A percentile compares a stretch with the other conserved stretches of the same genome.
These are phyloP conservation scores for Aulostomus chinensis DNA, from an alignment of 2,797 vertebrate genomes.

Conservation along the genomic window DNA sequence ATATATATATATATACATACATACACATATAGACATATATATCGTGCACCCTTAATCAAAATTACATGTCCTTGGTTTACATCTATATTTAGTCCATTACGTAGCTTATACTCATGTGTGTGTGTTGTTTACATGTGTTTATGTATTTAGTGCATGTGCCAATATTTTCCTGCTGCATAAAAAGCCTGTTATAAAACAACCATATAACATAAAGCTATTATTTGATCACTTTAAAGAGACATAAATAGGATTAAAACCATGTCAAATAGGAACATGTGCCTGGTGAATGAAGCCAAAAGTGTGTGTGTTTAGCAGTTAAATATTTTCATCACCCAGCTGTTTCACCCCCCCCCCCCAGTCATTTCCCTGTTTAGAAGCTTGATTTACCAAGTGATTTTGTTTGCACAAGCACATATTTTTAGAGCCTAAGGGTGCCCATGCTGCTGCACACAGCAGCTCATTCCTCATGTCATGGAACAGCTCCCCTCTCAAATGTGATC, in stretches of 20 bases:
- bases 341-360: constrained; percentile 3
- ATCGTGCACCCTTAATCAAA: too few relatives aligned
- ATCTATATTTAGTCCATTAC: too few relatives aligned
- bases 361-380: constrained; percentile 21
- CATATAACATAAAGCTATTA: constrained; percentile 38
- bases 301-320: constrained; percentile 22
- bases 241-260: constrained; percentile 25
- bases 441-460: constrained; percentile 29
- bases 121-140: neutral
- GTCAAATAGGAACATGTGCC: constrained; percentile 22
- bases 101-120: too few relatives aligned
- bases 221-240: constrained; percentile 8
- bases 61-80: too few relatives aligned
- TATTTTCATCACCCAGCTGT: constrained; percentile 19
- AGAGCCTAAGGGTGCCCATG: constrained; percentile 33
- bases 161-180: neutral
- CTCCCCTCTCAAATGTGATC: constrained; percentile 8
- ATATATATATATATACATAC: too few relatives aligned
- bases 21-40: too few relatives aligned
- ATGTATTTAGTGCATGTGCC: neutral
- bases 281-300: constrained; percentile 9
- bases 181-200: neutral
- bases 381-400: constrained; percentile 41
- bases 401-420: constrained; percentile 58
- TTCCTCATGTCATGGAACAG: constrained; percentile 25